phyloP scores from a whole-genome alignment of 2,113 vertebrate species.

The Lagopus leucura region DNA sequence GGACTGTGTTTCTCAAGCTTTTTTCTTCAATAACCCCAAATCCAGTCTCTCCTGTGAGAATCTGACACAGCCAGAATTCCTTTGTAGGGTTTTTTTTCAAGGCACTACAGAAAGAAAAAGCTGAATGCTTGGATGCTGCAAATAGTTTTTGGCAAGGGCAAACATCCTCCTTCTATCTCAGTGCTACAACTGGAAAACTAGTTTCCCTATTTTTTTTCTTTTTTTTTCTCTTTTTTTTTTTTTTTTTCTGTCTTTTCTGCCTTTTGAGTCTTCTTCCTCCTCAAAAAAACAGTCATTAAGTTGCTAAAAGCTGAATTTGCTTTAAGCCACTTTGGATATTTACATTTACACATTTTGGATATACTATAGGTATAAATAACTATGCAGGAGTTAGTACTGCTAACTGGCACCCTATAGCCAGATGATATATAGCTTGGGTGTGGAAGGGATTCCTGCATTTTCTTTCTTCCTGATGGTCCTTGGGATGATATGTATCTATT shows the following conservation, averaged over 20 bases:
- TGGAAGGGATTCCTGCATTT: not conserved
- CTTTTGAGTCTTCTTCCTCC: not conserved
- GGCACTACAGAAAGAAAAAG: not conserved
- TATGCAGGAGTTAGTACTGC: not conserved
- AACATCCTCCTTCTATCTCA: not conserved
- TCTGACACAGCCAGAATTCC: not conserved
- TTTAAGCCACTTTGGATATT: not conserved
- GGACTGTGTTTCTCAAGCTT: not conserved
- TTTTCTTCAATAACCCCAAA: constrained; percentile 9
- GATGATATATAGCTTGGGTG: not conserved
- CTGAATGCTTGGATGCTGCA: not conserved
- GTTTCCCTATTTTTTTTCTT: not conserved
- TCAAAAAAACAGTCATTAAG: not conserved
- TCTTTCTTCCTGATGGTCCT: not conserved
- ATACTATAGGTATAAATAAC: not conserved
- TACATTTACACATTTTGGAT: not conserved
- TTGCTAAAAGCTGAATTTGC: not conserved
- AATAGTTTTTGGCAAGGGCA: not conserved
- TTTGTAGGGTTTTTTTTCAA: not conserved
- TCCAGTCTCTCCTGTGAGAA: not conserved
- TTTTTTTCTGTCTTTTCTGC: not conserved
- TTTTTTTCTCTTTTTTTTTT: too few relatives aligned
- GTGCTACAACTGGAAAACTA: not conserved
- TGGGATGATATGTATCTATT: not conserved
- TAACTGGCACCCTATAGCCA: not conserved